These are phyloP conservation scores for Drosophila greeni DNA, from an alignment of 2,888 invertebrate species.

Conservation along the genomic window DNA sequence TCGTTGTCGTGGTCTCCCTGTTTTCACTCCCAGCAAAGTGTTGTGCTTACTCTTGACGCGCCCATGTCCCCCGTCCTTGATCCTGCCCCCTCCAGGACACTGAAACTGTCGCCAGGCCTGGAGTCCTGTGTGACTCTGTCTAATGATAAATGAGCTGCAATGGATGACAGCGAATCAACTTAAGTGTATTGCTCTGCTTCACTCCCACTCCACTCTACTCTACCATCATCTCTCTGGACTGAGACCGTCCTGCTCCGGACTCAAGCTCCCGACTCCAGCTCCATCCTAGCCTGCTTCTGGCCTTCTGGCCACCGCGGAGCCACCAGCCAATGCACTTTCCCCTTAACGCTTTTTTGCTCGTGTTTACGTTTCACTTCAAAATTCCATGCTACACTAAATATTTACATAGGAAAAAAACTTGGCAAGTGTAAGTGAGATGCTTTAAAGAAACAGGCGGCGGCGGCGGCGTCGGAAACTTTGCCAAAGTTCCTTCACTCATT, in stretches of 20 bases:
- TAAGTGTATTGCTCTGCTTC: constrained; percentile 77
- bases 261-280: background rate
- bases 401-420: constrained; percentile 56
- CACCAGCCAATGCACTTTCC: constrained; percentile 65
- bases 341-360: constrained; percentile 64
- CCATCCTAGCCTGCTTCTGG: no score
- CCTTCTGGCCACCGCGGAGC: constrained; percentile 26
- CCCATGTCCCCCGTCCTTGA: constrained; percentile 39
- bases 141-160: constrained; percentile 78
- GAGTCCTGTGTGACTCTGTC: constrained; percentile 60
- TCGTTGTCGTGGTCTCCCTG: constrained; percentile 21
- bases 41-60: constrained; percentile 66
- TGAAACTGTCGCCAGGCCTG: constrained; percentile 66
- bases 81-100: constrained; percentile 36
- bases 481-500: constrained; percentile 29
- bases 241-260: background rate
- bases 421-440: constrained; percentile 56
- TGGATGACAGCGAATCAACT: constrained; percentile 78
- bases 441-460: constrained; percentile 45
- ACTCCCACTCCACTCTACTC: constrained; percentile 41
- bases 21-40: constrained; percentile 54
- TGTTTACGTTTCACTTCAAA: constrained; percentile 71
- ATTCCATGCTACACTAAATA: constrained; percentile 68
- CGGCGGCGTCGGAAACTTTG: constrained; percentile 16
- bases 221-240: no score